A percentile compares a stretch with the other conserved stretches of the same genome.
Conservation (phyloP, 2,888 invertebrate genomes). For the Lithophane ornitopus region DNA sequence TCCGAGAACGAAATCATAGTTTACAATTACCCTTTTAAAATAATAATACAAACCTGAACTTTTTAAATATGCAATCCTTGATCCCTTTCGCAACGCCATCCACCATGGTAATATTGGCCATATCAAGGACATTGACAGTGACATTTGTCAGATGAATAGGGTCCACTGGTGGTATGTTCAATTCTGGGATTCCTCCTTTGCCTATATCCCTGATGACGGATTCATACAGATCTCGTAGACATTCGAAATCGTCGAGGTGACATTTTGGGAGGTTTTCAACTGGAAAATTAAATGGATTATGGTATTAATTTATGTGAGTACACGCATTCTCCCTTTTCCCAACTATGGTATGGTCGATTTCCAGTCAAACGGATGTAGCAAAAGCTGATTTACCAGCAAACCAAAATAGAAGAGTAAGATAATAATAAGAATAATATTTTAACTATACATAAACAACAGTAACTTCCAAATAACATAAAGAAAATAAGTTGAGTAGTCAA, state of each 20-base stretch:
- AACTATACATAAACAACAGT: too few relatives aligned
- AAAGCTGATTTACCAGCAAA: too few relatives aligned
- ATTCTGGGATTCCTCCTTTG: conserved; percentile 69
- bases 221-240: conserved; percentile 66
- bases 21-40: not conserved
- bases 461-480: too few relatives aligned
- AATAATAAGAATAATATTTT: too few relatives aligned
- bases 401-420: too few relatives aligned
- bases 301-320: not conserved
- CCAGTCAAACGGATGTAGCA: too few relatives aligned
- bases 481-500: too few relatives aligned
- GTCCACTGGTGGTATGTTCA: conserved; percentile 74
- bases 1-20: not conserved
- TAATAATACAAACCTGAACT: conserved; percentile 57
- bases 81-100: conserved; percentile 74
- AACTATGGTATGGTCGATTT: not conserved
- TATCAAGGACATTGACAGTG: conserved; percentile 64
- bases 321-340: too few relatives aligned
- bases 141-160: conserved; percentile 71
- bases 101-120: conserved; percentile 69
- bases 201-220: conserved; percentile 64
- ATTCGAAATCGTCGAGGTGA: conserved; percentile 69
- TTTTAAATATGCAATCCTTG: conserved; percentile 71
- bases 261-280: conserved; percentile 74
- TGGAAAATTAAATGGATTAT: conserved; percentile 43